These are phyloP conservation scores for Agrotis exclamationis DNA, from an alignment of 2,888 invertebrate genomes.

Conservation along the genomic window DNA sequence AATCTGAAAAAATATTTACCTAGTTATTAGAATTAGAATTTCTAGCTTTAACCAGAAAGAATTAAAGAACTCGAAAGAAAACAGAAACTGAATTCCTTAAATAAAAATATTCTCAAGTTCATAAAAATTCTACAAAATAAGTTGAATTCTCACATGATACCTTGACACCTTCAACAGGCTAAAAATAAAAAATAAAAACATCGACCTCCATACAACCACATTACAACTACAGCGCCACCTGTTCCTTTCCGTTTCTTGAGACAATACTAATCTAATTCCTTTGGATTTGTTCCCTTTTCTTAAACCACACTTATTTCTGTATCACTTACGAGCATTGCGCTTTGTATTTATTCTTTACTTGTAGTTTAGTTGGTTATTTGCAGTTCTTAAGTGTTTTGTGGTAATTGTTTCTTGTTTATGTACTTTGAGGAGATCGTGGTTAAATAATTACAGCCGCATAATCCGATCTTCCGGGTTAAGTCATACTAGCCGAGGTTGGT, in stretches of 20 bases:
- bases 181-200: neutral
- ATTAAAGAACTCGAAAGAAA: neutral
- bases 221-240: neutral
- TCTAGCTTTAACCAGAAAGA: neutral
- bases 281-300: conserved; percentile 3
- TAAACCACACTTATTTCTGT: neutral
- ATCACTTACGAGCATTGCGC: conserved; percentile 20
- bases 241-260: neutral
- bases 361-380: neutral
- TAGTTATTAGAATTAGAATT: too few relatives aligned
- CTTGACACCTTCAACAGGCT: neutral
- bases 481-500: too few relatives aligned
- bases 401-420: neutral
- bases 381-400: neutral
- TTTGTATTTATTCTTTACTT: conserved; percentile 1
- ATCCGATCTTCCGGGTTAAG: too few relatives aligned
- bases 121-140: neutral
- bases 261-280: conserved; percentile 18
- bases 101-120: neutral
- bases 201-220: neutral
- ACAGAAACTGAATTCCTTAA: neutral
- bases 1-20: too few relatives aligned
- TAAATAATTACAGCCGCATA: too few relatives aligned
- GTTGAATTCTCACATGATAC: too few relatives aligned
- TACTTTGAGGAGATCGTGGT: too few relatives aligned